Conservation (phyloP, 2,797 vertebrate genomes). For the Distichodus sexfasciatus region DNA sequence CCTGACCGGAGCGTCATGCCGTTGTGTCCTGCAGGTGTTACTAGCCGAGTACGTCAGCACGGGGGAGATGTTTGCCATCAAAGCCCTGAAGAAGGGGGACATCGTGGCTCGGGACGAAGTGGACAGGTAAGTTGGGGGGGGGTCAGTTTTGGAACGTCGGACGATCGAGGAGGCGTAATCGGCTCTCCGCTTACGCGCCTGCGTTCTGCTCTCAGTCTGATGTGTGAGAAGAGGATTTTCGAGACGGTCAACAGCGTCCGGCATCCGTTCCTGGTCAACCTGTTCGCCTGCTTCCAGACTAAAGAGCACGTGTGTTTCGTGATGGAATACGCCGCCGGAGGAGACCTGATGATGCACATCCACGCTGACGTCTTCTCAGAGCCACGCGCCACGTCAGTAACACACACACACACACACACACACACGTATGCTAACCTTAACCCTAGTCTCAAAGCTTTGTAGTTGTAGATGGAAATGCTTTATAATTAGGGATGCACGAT, state of each 20-base stretch:
- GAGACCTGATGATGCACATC: constrained; percentile 99
- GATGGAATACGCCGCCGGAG: constrained; percentile 97
- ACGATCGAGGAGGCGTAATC: no score
- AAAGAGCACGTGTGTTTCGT: constrained; percentile 97
- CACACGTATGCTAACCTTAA: no score
- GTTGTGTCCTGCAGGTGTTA: constrained; percentile 79
- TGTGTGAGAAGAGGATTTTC: constrained; percentile 99
- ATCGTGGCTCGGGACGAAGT: constrained; percentile 96
- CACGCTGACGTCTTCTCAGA: constrained; percentile 97
- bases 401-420: not conserved
- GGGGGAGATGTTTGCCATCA: constrained; percentile 99
- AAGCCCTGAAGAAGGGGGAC: constrained; percentile 98
- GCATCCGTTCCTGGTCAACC: constrained; percentile 97
- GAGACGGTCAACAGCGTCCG: constrained; percentile 98
- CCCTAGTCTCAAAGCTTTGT: no score
- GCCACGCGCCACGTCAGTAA: constrained; percentile 90
- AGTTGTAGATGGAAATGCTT: no score
- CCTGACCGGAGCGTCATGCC: no score
- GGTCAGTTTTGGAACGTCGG: no score
- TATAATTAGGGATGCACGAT: no score
- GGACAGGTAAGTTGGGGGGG: constrained; percentile 81
- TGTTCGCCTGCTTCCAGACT: constrained; percentile 98
- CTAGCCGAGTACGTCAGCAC: constrained; percentile 96
- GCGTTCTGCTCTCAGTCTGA: constrained; percentile 74
- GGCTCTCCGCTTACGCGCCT: no score